These are phyloP conservation scores for Tiliacea citrago DNA, from an alignment of 2,888 invertebrate species.

Conservation along the genomic window DNA sequence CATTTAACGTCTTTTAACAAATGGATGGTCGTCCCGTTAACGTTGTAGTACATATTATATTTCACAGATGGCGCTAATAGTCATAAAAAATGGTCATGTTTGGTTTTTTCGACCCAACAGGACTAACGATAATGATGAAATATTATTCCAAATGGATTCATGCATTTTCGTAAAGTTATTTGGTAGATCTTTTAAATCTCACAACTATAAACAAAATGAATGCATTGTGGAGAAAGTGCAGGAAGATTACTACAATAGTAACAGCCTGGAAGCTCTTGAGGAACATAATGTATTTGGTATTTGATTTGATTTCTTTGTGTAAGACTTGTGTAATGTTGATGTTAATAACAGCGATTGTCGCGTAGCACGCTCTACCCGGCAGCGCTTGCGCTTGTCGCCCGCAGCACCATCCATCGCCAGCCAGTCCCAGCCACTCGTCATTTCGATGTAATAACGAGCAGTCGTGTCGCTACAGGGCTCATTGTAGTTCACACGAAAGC, in stretches of 20 bases:
- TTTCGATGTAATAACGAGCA: slow-evolving; percentile 86
- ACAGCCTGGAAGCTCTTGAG: background rate
- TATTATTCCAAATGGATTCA: slow-evolving; percentile 4
- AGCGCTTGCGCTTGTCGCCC: slow-evolving; percentile 62
- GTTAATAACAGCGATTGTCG: slow-evolving; percentile 46
- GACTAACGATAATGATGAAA: slow-evolving; percentile 23
- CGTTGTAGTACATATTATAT: slow-evolving; percentile 23
- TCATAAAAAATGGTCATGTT: slow-evolving; percentile 3
- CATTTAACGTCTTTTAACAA: too few relatives aligned
- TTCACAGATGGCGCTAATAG: slow-evolving; percentile 47
- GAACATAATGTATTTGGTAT: background rate
- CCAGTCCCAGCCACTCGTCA: slow-evolving; percentile 76
- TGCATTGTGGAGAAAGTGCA: background rate
- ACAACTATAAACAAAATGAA: background rate
- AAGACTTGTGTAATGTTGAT: slow-evolving; percentile 14
- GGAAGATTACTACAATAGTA: background rate
- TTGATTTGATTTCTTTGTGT: slow-evolving; percentile 19
- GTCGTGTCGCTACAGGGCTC: slow-evolving; percentile 88
- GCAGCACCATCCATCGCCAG: slow-evolving; percentile 44
- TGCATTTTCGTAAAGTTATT: background rate
- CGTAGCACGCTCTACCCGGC: slow-evolving; percentile 29
- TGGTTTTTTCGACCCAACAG: background rate
- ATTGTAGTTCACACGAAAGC: slow-evolving; percentile 90
- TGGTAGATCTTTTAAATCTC: background rate
- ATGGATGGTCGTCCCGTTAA: background rate